Evolutionary conservation across 1,140 invertebrate genomes (phyloP).

Genomic region (Brachionus calyciflorus): DNA sequence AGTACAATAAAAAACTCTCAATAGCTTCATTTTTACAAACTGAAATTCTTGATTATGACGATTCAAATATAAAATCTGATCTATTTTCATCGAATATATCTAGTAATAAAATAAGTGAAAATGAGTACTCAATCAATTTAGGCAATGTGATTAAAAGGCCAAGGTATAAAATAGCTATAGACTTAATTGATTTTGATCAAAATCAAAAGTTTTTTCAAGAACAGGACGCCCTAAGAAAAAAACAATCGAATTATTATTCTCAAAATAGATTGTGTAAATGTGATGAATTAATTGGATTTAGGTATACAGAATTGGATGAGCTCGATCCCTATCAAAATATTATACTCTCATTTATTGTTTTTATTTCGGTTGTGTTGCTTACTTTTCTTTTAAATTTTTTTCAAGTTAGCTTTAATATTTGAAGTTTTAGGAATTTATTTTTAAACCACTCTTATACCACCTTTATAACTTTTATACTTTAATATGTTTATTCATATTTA

Average conservation of each 20-base stretch:
- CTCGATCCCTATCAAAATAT: slow-evolving; percentile 1
- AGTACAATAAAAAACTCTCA: not conserved
- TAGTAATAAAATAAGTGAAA: not conserved
- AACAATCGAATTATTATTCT: not conserved
- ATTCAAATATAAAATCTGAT: not conserved
- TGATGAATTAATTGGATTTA: not conserved
- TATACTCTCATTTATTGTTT: not conserved
- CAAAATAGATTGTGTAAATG: not conserved
- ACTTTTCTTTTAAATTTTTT: slow-evolving; percentile 22
- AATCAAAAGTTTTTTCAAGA: not conserved
- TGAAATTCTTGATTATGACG: not conserved
- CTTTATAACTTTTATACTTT: too few relatives aligned
- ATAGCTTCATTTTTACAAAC: slow-evolving; percentile 11
- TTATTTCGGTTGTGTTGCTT: not conserved
- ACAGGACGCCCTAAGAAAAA: not conserved
- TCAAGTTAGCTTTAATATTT: not conserved
- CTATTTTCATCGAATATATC: not conserved
- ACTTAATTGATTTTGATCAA: not conserved
- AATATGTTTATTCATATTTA: too few relatives aligned
- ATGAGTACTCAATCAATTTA: not conserved
- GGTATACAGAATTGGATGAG: not conserved
- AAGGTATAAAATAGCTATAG: slow-evolving; percentile 9
- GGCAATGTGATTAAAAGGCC: not conserved
- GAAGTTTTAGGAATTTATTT: too few relatives aligned
- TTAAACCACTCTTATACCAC: too few relatives aligned